phyloP scores from a whole-genome alignment of 2,888 invertebrate genomes.

The Perizoma flavofasciatum region DNA sequence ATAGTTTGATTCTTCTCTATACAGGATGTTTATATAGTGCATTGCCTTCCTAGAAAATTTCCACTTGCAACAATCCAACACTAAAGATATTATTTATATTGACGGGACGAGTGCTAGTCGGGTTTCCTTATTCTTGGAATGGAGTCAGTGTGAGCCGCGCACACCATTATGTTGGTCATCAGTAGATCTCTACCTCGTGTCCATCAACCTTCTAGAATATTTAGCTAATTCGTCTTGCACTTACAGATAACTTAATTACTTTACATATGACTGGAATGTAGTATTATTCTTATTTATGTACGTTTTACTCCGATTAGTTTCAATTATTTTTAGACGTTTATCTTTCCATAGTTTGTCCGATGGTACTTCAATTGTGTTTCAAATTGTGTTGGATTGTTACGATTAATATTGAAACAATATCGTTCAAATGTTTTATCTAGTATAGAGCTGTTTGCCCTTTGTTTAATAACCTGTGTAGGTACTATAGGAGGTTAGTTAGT shows the following conservation, averaged over 20 bases:
- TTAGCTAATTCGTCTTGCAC: slow-evolving; percentile 4
- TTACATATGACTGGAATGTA: slow-evolving; percentile 7
- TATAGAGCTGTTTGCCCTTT: neutral
- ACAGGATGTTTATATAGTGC: too few relatives aligned
- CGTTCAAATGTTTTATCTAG: neutral
- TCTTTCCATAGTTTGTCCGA: too few relatives aligned
- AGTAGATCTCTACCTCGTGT: slow-evolving; percentile 6
- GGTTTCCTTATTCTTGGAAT: too few relatives aligned
- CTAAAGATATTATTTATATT: too few relatives aligned
- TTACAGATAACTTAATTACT: slow-evolving; percentile 15
- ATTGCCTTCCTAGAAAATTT: too few relatives aligned
- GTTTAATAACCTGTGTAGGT: slow-evolving; percentile 2
- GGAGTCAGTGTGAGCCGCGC: neutral
- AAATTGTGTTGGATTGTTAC: neutral
- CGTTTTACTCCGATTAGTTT: too few relatives aligned
- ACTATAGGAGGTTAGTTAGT: neutral
- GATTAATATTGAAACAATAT: neutral
- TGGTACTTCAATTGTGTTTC: too few relatives aligned
- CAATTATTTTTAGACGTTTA: too few relatives aligned
- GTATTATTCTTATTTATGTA: too few relatives aligned
- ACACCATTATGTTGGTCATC: slow-evolving; percentile 2
- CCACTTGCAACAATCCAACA: too few relatives aligned
- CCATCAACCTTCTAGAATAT: slow-evolving; percentile 5
- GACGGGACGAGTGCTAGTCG: too few relatives aligned
- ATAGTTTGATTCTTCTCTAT: too few relatives aligned